Evolutionary conservation across 2,797 vertebrate genomes (phyloP), one percentile per base, ranked within the genome.

Genomic region (Monodelphis domestica): DNA sequence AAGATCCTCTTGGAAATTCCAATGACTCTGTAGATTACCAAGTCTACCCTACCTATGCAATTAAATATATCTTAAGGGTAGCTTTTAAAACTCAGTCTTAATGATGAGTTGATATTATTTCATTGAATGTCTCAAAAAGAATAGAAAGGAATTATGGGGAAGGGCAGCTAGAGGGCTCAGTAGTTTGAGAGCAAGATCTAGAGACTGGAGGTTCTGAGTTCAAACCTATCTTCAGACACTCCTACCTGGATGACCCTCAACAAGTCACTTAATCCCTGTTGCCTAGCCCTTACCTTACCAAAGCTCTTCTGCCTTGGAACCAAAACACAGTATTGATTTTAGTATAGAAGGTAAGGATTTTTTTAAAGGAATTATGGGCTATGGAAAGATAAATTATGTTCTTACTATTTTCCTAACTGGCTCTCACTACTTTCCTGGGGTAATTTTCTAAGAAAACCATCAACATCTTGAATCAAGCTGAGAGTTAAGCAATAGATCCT

Each of bases 71-170:
- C 30, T 70, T 53, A 51, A 50, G 38, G 84, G 50, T 50, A 88
- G 38, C 89, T 96, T 88, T 89, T 90, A 88, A 92, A 93, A 91
- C 88, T 53, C 90, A 54, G 12, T 88, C 87, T 92, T 59, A 38
- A 91, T 45, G 93, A 51, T 59, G 78, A 88, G 56, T 70, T 94
- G 93, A 91, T 91, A 54, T 51, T 90, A 89, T 95, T 93, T 92
- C 57, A 53, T 4, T 90, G 38, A 90, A 54, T 38, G 96, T 95
- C 56, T 93, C 93, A 96, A 84, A 95, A 95, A 94, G 87, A 91
- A 17, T 53, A 15, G 88, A 90, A 93, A 14, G 33, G 45, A 92
- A 17, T 63, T 89, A 92, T 54, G 91, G 50, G 84, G n/a, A n/a
- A n/a, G n/a, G n/a, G n/a, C n/a, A n/a, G n/a, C n/a, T n/a, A n/a